phyloP scores from a whole-genome alignment of 2,888 invertebrate genomes.

The Xanthia icteritia region DNA sequence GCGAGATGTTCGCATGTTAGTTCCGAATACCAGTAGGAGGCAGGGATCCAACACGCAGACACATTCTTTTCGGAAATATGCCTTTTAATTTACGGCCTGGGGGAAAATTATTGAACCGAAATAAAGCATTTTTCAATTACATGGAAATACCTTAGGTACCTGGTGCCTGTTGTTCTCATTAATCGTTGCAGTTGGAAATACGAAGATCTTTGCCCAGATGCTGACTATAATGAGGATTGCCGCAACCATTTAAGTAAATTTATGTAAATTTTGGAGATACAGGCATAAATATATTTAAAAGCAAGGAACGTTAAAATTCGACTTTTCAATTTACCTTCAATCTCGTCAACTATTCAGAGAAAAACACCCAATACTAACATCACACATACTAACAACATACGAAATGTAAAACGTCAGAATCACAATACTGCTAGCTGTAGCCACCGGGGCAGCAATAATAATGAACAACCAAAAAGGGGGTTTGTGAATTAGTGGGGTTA shows the following conservation, averaged over 20 bases:
- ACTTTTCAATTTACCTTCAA: not conserved
- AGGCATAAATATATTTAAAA: not conserved
- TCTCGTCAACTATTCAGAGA: not conserved
- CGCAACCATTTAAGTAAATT: not conserved
- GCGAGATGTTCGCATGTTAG: not conserved
- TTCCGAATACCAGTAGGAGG: not conserved
- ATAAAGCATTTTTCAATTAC: slow-evolving; percentile 1
- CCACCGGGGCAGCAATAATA: not conserved
- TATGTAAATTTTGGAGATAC: not conserved
- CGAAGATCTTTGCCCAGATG: not conserved
- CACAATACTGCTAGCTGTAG: not conserved
- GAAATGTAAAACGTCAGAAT: not conserved
- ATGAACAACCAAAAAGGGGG: not conserved
- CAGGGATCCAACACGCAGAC: not conserved
- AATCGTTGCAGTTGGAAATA: not conserved
- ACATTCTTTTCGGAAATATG: not conserved
- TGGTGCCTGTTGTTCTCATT: not conserved
- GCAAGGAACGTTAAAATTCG: not conserved
- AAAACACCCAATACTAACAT: not conserved
- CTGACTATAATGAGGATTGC: not conserved
- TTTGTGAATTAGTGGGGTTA: not conserved
- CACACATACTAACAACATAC: not conserved
- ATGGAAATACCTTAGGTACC: not conserved
- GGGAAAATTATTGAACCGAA: not conserved
- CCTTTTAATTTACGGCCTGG: not conserved